These are phyloP conservation scores for Galemys pyrenaicus DNA, from an alignment of 2,113 vertebrate species.

Conservation along the genomic window DNA sequence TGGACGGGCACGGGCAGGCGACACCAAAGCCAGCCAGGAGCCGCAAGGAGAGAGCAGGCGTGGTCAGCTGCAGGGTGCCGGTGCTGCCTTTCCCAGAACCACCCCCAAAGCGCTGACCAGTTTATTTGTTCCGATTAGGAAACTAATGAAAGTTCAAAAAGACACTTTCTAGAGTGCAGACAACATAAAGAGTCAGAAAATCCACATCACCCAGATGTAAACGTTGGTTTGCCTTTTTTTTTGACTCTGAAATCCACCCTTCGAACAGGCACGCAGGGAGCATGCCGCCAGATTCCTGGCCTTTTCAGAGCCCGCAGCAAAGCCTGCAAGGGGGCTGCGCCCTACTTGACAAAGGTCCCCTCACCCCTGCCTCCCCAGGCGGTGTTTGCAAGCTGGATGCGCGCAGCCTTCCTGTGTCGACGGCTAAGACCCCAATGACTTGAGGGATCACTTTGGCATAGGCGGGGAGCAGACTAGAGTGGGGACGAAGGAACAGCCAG, in stretches of 20 bases:
- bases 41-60: too few species aligned
- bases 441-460: neutral
- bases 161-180: neutral
- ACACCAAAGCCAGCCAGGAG: too few species aligned
- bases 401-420: neutral
- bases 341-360: too few species aligned
- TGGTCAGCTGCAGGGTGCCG: too few species aligned
- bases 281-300: too few species aligned
- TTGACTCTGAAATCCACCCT: neutral
- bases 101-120: neutral
- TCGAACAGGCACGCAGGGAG: too few species aligned
- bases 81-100: neutral
- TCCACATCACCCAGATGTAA: neutral
- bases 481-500: neutral
- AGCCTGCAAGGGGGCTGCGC: neutral
- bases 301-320: accelerated
- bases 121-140: neutral
- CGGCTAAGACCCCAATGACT: neutral
- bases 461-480: neutral
- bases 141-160: slow-evolving; percentile 21
- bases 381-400: neutral
- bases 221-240: neutral
- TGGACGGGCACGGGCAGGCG: too few species aligned
- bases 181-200: neutral
- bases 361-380: too few species aligned